These are phyloP conservation scores for Synergus umbraculus DNA, from an alignment of 2,888 invertebrate species.

Conservation along the genomic window DNA sequence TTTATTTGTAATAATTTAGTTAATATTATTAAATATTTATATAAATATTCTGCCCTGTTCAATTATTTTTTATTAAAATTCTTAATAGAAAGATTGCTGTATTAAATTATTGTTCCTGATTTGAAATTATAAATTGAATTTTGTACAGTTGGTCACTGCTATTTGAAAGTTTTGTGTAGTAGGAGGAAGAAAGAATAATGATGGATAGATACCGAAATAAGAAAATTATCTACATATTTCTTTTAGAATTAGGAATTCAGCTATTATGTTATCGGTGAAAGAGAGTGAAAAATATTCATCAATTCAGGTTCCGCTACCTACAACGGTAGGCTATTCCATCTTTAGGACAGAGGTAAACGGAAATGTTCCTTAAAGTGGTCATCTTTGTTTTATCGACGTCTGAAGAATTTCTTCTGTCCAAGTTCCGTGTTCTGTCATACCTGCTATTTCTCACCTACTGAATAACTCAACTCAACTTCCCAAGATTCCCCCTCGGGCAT, in stretches of 20 bases:
- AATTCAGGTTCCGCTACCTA: slow-evolving; percentile 24
- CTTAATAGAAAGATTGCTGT: too few relatives aligned
- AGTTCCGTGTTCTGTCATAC: slow-evolving; percentile 22
- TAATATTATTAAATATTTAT: too few relatives aligned
- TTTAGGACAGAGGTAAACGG: slow-evolving; percentile 25
- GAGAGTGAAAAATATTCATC: slow-evolving; percentile 15
- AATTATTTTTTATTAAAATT: too few relatives aligned
- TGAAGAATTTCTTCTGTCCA: slow-evolving; percentile 38
- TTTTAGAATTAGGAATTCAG: neutral
- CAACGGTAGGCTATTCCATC: slow-evolving; percentile 20
- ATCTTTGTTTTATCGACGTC: slow-evolving; percentile 34
- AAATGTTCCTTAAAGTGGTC: slow-evolving; percentile 37
- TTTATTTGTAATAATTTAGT: too few relatives aligned
- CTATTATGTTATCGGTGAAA: neutral
- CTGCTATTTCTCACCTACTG: slow-evolving; percentile 38
- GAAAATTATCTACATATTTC: neutral
- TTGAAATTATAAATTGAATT: too few relatives aligned
- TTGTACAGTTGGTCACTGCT: neutral
- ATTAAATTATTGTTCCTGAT: too few relatives aligned
- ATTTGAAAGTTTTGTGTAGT: too few relatives aligned
- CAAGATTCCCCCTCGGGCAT: neutral
- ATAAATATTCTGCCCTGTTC: too few relatives aligned
- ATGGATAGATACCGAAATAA: neutral
- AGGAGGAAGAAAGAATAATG: neutral
- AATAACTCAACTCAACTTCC: slow-evolving; percentile 31